These are phyloP conservation scores for Bombus pascuorum DNA, from an alignment of 1,140 invertebrate species.

Conservation along the genomic window DNA sequence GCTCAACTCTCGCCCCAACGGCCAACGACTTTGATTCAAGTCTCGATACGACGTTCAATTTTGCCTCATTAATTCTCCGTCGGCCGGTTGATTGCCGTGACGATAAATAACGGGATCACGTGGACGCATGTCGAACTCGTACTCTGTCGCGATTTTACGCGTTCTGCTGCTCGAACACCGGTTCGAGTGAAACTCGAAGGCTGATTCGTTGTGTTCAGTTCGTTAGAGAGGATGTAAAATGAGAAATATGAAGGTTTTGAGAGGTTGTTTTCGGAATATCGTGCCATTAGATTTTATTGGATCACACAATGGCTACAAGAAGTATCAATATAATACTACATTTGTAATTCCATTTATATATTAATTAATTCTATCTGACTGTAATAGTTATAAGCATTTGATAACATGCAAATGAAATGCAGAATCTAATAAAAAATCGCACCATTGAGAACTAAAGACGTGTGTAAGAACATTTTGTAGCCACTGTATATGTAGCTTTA, in stretches of 20 bases:
- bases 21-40: constrained; percentile 32
- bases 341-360: too few relatives aligned
- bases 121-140: neutral
- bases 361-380: too few relatives aligned
- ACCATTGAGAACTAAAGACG: too few relatives aligned
- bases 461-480: too few relatives aligned
- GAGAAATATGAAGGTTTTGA: neutral
- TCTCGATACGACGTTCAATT: constrained; percentile 35
- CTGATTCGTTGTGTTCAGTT: neutral
- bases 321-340: too few relatives aligned
- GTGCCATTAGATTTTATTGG: neutral
- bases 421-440: too few relatives aligned
- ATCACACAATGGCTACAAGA: too few relatives aligned
- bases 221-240: neutral
- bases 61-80: constrained; percentile 37
- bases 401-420: too few relatives aligned
- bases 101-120: constrained; percentile 33
- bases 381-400: too few relatives aligned
- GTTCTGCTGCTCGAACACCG: neutral
- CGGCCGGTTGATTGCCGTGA: neutral
- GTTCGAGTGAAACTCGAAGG: neutral
- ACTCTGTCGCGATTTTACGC: neutral
- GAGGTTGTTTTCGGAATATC: neutral
- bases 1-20: neutral
- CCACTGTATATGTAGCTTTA: too few relatives aligned